Conservation (phyloP, 2,888 invertebrate genomes). For the Conistra vaccinii region DNA sequence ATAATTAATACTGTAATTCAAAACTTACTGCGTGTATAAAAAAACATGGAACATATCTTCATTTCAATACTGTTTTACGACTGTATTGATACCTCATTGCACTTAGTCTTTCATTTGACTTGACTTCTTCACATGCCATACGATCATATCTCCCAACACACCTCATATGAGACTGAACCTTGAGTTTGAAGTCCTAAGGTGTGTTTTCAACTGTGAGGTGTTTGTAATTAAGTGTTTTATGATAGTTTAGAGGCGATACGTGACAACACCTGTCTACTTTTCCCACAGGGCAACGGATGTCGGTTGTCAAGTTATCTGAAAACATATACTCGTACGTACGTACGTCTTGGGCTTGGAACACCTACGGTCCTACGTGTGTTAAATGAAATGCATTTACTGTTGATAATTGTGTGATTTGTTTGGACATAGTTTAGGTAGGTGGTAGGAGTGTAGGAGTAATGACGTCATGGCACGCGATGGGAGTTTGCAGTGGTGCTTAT, state of each 20-base stretch:
- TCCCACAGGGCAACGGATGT: constrained; percentile 88
- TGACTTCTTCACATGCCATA: constrained; percentile 42
- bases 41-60: constrained; percentile 66
- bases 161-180: constrained; percentile 24
- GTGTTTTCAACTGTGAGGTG: constrained; percentile 33
- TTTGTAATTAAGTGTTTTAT: constrained; percentile 74
- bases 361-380: constrained; percentile 69
- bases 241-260: constrained; percentile 78
- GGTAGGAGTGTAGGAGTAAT: constrained; percentile 17
- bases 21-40: constrained; percentile 45
- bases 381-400: constrained; percentile 65
- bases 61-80: constrained; percentile 81
- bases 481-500: not conserved
- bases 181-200: constrained; percentile 45
- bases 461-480: constrained; percentile 19
- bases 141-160: constrained; percentile 49
- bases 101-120: constrained; percentile 80
- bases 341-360: constrained; percentile 73
- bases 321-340: constrained; percentile 78
- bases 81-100: constrained; percentile 81
- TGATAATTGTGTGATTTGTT: constrained; percentile 64
- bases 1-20: constrained; percentile 42
- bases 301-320: constrained; percentile 84
- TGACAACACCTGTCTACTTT: constrained; percentile 88
- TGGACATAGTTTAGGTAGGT: constrained; percentile 16